Percentiles rank a stretch among this genome's conserved stretches.
Evolutionary conservation across 2,797 vertebrate genomes (phyloP).

Genomic region (Cyprinodon diabolis): DNA sequence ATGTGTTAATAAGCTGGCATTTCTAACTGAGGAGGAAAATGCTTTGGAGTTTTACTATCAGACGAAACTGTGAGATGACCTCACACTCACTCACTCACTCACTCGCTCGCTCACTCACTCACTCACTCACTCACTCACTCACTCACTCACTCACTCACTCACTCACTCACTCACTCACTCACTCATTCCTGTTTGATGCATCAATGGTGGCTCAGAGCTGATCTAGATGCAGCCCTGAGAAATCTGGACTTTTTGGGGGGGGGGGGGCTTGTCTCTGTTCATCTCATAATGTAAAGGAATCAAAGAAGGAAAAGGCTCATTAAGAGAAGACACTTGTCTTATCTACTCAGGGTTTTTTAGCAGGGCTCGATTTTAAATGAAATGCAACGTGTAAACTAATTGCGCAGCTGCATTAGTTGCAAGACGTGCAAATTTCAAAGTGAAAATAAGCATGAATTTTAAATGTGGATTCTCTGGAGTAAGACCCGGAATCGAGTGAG

Average conservation of each 20-base stretch:
- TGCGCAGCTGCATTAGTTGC: slow-evolving; percentile 53
- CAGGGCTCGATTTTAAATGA: slow-evolving; percentile 66
- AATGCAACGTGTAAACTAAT: slow-evolving; percentile 76
- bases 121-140: no score
- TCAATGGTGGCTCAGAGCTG: slow-evolving; percentile 51
- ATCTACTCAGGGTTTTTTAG: slow-evolving; percentile 54
- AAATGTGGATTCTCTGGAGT: slow-evolving; percentile 70
- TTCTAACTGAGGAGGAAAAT: slow-evolving; percentile 75
- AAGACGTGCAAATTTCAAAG: slow-evolving; percentile 65
- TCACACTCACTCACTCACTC: slow-evolving; percentile 58
- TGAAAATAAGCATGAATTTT: slow-evolving; percentile 65
- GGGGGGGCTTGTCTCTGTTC: slow-evolving; percentile 53
- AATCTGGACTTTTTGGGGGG: slow-evolving; percentile 21
- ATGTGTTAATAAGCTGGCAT: slow-evolving; percentile 84
- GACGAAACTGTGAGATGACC: slow-evolving; percentile 56
- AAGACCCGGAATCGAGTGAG: slow-evolving; percentile 54
- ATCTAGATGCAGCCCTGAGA: slow-evolving; percentile 46
- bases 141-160: no score
- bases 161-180: no score
- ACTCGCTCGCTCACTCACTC: no score
- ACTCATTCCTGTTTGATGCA: slow-evolving; percentile 41
- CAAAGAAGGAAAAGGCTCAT: slow-evolving; percentile 70
- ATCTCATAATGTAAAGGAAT: slow-evolving; percentile 63
- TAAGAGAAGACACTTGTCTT: slow-evolving; percentile 70
- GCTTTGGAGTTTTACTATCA: slow-evolving; percentile 63